Evolutionary conservation across 1,140 invertebrate species (phyloP), one percentile per base, ranked within the genome.

Genomic region (Leptinotarsa undecemlineata): DNA sequence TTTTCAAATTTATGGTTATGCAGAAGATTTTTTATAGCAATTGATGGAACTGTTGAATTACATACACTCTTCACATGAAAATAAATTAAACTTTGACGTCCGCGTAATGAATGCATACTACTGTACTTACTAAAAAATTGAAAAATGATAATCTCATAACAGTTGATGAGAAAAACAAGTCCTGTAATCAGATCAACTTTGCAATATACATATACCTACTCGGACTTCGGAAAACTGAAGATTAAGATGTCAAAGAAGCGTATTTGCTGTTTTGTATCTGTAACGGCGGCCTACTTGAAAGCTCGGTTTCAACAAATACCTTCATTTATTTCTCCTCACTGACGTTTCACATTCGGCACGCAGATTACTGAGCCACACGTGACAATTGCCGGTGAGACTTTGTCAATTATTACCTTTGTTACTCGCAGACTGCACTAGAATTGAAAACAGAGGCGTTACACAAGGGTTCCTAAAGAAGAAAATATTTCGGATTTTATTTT

Each of bases 251-350:
- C 75, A 78, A 60, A 63, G 62, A 33, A 72, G 71, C 72, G 74
- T 77, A 78, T 76, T 77, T 76, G 78, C 71, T 71, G 66, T 73
- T 74, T 79, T 77, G 67, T 72, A 61, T 67, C 48, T 42, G 51
- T 68, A 66, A 23, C 26, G 73, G 78, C 78, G 77, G 77, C 70
- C 21, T 67, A 76, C 48, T 72, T 69, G 71, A 77, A 78, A 72
- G 78, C 66, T 70, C 33, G 47, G n/a, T 61, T 23, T 47, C 74
- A 75, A 77, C 74, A 75, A 80, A 81, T 76, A 81, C 79, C 78
- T 79, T 75, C 80, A 82, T 82, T 82, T 82, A 82, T 82, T 81
- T 82, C 76, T 77, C 73, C 74, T 79, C 80, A 81, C 80, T 81
- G 81, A 82, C 81, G 76, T 81, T 80, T 79, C 71, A 73, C 78